Evolutionary conservation across 2,888 invertebrate genomes (phyloP).

Genomic region (Eristalis intricaria): DNA sequence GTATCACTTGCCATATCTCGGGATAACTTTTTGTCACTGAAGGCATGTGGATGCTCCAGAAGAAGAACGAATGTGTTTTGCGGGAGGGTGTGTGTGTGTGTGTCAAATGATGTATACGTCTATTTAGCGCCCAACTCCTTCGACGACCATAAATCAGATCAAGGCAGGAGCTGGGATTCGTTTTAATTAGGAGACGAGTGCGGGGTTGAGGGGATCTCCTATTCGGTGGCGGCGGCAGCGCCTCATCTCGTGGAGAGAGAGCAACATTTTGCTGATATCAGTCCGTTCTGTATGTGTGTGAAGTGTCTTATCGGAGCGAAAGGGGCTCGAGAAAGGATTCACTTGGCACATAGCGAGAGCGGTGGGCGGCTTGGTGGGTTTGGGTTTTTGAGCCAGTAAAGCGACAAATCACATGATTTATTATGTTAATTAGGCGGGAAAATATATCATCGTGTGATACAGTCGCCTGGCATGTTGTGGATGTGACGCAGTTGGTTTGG

Average conservation of each 20-base stretch:
- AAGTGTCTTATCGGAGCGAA: background rate
- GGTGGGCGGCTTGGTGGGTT: slow-evolving; percentile 30
- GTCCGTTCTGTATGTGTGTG: background rate
- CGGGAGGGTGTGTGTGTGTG: background rate
- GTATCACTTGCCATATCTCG: slow-evolving; percentile 61
- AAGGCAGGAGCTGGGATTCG: slow-evolving; percentile 68
- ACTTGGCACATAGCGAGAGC: background rate
- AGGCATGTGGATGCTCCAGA: background rate
- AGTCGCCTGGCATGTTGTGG: slow-evolving; percentile 53
- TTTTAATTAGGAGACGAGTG: slow-evolving; percentile 68
- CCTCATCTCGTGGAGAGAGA: background rate
- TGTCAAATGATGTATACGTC: slow-evolving; percentile 68
- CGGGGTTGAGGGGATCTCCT: slow-evolving; percentile 44
- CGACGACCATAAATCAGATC: slow-evolving; percentile 72
- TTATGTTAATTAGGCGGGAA: slow-evolving; percentile 73
- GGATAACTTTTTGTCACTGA: slow-evolving; percentile 69
- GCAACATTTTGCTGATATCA: slow-evolving; percentile 65
- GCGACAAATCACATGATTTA: slow-evolving; percentile 73
- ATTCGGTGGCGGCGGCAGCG: background rate
- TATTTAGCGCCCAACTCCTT: slow-evolving; percentile 69
- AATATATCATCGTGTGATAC: slow-evolving; percentile 67
- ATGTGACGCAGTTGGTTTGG: slow-evolving; percentile 22
- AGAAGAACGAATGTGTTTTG: slow-evolving; percentile 1
- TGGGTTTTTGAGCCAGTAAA: slow-evolving; percentile 60
- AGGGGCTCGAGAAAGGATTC: background rate